These are phyloP conservation scores for Cataglyphis albicans DNA, from an alignment of 2,888 invertebrate species.

Conservation along the genomic window DNA sequence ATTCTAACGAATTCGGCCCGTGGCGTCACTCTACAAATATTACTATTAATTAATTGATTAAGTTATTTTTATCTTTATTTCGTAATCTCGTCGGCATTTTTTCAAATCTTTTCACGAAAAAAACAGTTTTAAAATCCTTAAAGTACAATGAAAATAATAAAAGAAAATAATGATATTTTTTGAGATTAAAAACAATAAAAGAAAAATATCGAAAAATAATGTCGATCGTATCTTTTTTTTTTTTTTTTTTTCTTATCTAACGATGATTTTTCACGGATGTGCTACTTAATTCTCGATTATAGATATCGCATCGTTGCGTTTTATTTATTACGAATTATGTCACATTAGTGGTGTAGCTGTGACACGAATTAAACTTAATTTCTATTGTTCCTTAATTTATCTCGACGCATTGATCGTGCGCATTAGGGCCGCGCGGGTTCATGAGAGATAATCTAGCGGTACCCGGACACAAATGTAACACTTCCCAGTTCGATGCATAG, in stretches of 20 bases:
- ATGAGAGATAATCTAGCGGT: constrained; percentile 45
- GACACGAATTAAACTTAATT: constrained; percentile 45
- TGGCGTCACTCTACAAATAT: neutral
- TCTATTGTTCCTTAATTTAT: constrained; percentile 44
- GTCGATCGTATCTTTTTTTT: neutral
- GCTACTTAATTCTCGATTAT: constrained; percentile 30
- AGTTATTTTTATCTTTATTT: neutral
- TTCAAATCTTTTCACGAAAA: neutral
- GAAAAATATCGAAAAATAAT: neutral
- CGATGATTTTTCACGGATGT: constrained; percentile 28
- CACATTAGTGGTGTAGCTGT: neutral
- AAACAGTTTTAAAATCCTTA: neutral
- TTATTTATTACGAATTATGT: constrained; percentile 41
- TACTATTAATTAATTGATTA: neutral
- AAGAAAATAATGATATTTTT: neutral
- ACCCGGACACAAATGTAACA: constrained; percentile 47
- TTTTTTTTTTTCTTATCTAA: neutral
- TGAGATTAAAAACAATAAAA: neutral
- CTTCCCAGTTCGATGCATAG: constrained; percentile 38
- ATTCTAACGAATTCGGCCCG: neutral
- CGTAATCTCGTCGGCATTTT: neutral
- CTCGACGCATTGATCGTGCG: constrained; percentile 31
- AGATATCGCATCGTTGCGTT: constrained; percentile 2
- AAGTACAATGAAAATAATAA: neutral
- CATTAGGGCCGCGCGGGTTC: constrained; percentile 28